These are phyloP conservation scores for Chinchilla lanigera DNA, from an alignment of 2,113 vertebrate genomes.

Conservation along the genomic window DNA sequence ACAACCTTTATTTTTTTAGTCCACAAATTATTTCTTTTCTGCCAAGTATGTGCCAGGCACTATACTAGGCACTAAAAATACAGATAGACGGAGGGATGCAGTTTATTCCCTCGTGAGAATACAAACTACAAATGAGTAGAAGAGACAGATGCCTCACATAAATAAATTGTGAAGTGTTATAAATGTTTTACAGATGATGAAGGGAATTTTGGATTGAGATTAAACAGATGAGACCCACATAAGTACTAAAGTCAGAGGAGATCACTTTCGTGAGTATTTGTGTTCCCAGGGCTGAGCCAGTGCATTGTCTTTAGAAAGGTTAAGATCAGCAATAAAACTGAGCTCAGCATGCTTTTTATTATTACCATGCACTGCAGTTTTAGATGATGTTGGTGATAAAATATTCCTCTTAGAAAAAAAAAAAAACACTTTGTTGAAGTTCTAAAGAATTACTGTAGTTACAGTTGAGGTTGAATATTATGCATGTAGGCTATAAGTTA, in stretches of 20 bases:
- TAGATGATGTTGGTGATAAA: not conserved
- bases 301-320: not conserved
- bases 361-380: not conserved
- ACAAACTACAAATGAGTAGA: not conserved
- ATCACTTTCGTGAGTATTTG: not conserved
- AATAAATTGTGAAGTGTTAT: not conserved
- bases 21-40: not conserved
- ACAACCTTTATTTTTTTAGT: conserved; percentile 3
- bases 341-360: not conserved
- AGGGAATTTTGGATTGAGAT: not conserved
- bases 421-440: not conserved
- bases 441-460: not conserved
- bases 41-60: not conserved
- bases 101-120: not conserved
- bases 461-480: not conserved
- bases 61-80: not conserved
- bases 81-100: not conserved
- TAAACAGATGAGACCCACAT: not conserved
- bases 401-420: not conserved
- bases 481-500: not conserved
- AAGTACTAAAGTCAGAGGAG: not conserved
- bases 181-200: not conserved
- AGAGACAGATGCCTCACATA: not conserved
- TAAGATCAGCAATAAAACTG: conserved; percentile 9
- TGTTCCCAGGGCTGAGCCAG: not conserved